Percentiles rank a stretch among this genome's conserved stretches.
phyloP scores from a whole-genome alignment of 53 echinoderm and acorn worm genomes.

The Paelopatides confundens region DNA sequence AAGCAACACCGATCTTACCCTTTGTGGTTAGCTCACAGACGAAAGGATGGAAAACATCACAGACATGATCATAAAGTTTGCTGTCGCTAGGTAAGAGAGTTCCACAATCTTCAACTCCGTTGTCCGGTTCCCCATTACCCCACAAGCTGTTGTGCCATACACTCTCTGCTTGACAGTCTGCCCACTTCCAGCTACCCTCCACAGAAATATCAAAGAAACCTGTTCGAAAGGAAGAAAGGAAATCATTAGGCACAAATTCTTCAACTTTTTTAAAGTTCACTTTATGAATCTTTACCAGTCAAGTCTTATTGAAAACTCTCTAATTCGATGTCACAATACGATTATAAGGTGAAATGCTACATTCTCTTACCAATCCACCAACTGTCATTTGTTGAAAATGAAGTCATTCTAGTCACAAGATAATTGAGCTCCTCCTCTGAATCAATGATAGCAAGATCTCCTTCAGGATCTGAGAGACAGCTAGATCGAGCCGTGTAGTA shows the following conservation, averaged over 20 bases:
- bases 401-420: constrained; percentile 50
- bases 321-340: no score
- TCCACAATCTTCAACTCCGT: constrained; percentile 74
- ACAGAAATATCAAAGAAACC: constrained; percentile 84
- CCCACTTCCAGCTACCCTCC: constrained; percentile 88
- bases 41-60: constrained; percentile 56
- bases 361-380: constrained; percentile 63
- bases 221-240: constrained; percentile 23
- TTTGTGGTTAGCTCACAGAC: constrained; percentile 85
- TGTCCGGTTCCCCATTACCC: constrained; percentile 75
- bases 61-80: constrained; percentile 58
- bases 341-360: no score
- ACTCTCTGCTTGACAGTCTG: constrained; percentile 70
- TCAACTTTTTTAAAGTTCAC: no score
- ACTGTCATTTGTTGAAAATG: not conserved
- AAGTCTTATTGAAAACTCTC: not conserved
- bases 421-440: constrained; percentile 65
- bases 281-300: no score
- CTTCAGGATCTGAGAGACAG: constrained; percentile 33
- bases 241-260: no score
- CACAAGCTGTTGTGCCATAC: constrained; percentile 83
- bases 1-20: constrained; percentile 40
- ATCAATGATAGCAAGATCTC: constrained; percentile 77
- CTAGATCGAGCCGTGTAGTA: constrained; percentile 27
- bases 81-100: constrained; percentile 39